Base-by-base conservation (phyloP, 2,888 invertebrate genomes). In the Belgica antarctica region DNA sequence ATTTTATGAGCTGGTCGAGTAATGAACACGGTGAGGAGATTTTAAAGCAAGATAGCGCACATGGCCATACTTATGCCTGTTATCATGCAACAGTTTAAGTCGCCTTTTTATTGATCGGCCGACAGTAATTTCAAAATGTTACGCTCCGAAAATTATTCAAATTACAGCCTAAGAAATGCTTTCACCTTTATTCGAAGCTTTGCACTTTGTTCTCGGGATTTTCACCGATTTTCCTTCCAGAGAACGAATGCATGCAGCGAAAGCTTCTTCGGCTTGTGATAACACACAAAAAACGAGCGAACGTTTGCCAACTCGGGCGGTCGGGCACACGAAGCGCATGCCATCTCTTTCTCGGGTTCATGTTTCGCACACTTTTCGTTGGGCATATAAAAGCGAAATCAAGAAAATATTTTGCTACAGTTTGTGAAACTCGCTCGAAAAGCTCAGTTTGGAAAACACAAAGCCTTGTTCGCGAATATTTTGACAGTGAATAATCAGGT, bases 301-400 rank as follows among this genome's bases (percentile, higher is more conserved):
- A 52, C n/a, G 17, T 52, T 52, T 17, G 7, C 17, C 19, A 19
- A 19, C 52, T 31, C 34, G 52, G n/a, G 52, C 22, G 52, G n/a
- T n/a, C n/a, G 34, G 7, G 34, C 5, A 52, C 5, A 52, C 52
- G 52, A 52, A 52, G 52, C 17, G 22, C 57, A 36, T 62, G 36
- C 36, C 19, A 31, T 36, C 28, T 62, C 36, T 19, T 1, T 62
- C 34, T 31, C 15, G 3, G 24, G 7, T 62, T 62, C 27, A 15
- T 34, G 19, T 34, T 63, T 65, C 46, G 59, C 59, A 47, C 46
- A 34, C 24, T 25, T 17, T 65, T 52, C 34, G 31, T 27, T 57
- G 68, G 57, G 68, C 68, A 57, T 68, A 68, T 68, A 68, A 68
- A 68, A 68, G 68, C 57, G 47, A 68, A 57, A 52, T 47, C 68